phyloP scores from a whole-genome alignment of 2,888 invertebrate species.

The Phytoseiulus persimilis region DNA sequence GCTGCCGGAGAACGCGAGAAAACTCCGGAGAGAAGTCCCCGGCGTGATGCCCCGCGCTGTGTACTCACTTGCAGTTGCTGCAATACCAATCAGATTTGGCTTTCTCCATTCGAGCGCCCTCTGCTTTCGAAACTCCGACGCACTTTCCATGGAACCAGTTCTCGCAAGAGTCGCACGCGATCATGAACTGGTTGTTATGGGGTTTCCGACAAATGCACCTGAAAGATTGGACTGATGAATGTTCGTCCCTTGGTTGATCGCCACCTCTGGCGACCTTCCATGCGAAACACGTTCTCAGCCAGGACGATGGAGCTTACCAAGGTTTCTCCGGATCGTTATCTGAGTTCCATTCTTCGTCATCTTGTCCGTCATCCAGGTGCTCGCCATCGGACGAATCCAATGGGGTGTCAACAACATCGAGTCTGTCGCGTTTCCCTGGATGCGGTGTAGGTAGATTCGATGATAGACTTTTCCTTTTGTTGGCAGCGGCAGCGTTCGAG shows the following conservation, averaged over 20 bases:
- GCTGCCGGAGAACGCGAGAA: too few species aligned
- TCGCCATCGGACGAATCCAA: neutral
- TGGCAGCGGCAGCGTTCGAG: neutral
- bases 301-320: neutral
- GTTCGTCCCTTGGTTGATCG: too few species aligned
- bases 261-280: too few species aligned
- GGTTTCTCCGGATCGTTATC: slow-evolving; percentile 36
- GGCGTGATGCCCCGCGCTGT: neutral
- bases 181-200: slow-evolving; percentile 90
- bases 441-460: neutral
- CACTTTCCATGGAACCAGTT: slow-evolving; percentile 96
- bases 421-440: neutral
- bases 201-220: slow-evolving; percentile 91
- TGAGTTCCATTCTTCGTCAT: slow-evolving; percentile 33
- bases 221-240: slow-evolving; percentile 49
- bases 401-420: neutral
- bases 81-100: slow-evolving; percentile 17
- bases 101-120: slow-evolving; percentile 30
- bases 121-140: slow-evolving; percentile 61
- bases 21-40: too few species aligned
- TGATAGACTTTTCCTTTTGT: neutral
- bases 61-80: slow-evolving; percentile 24
- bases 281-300: neutral
- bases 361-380: neutral
- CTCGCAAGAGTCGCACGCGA: slow-evolving; percentile 87